Percentiles rank a stretch among this genome's conserved stretches.
Conservation (phyloP, 1,140 invertebrate genomes). For the Calliopsis andreniformis region DNA sequence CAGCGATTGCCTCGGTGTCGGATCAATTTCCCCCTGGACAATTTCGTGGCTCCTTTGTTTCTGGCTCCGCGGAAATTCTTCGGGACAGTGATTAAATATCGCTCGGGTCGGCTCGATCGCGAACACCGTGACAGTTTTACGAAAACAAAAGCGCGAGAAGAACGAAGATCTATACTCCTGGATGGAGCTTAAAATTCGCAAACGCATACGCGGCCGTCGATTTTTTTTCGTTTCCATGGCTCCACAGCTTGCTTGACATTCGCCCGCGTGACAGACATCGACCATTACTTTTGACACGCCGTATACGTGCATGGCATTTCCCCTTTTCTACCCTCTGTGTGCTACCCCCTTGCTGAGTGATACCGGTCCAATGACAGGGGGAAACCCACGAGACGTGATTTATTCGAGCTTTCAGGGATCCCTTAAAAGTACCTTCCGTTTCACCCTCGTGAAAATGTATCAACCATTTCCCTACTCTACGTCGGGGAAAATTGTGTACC, state of each 20-base stretch:
- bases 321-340: not conserved
- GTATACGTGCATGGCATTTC: constrained; percentile 38
- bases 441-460: constrained; percentile 34
- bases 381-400: constrained; percentile 58
- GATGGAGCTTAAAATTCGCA: constrained; percentile 31
- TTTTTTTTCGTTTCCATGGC: constrained; percentile 17
- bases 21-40: too few relatives aligned
- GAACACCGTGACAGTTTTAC: not conserved
- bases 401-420: constrained; percentile 61
- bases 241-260: constrained; percentile 36
- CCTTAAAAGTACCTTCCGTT: constrained; percentile 49
- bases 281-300: constrained; percentile 66
- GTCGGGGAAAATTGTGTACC: too few relatives aligned
- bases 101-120: not conserved
- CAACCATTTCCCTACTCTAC: too few relatives aligned
- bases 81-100: not conserved
- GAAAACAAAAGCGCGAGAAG: not conserved
- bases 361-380: constrained; percentile 1
- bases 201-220: constrained; percentile 2
- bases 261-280: constrained; percentile 56
- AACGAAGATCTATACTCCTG: not conserved
- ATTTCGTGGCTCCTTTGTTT: too few relatives aligned
- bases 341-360: not conserved
- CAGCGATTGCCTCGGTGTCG: not conserved
- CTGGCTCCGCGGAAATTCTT: not conserved